Evolutionary conservation across 1,140 invertebrate genomes (phyloP).

Genomic region (Vollenhovia emeryi): DNA sequence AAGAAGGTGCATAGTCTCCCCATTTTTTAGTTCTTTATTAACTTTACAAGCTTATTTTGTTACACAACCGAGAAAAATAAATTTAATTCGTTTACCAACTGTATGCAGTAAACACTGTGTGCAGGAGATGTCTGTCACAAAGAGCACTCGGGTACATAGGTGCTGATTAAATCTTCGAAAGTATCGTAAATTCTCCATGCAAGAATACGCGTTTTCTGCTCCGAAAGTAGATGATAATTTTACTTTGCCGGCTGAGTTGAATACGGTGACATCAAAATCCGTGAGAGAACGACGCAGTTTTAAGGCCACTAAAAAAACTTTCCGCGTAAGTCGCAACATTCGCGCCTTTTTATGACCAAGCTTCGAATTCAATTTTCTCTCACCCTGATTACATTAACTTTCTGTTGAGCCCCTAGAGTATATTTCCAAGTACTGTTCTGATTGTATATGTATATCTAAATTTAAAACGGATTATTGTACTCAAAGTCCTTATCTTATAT

Average conservation of each 20-base stretch:
- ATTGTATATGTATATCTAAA: not conserved
- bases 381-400: constrained; percentile 5
- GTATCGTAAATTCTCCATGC: constrained; percentile 76
- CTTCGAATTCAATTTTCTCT: constrained; percentile 39
- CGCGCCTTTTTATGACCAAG: constrained; percentile 15
- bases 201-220: constrained; percentile 64
- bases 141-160: not conserved
- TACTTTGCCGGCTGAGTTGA: constrained; percentile 30
- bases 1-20: not conserved
- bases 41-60: not conserved
- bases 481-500: not conserved
- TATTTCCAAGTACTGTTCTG: not conserved
- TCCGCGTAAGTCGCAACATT: constrained; percentile 20
- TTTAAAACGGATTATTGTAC: constrained; percentile 1
- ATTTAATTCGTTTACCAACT: constrained; percentile 42
- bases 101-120: not conserved
- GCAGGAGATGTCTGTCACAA: not conserved
- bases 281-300: constrained; percentile 14
- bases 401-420: not conserved
- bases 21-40: not conserved
- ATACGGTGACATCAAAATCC: constrained; percentile 10
- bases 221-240: constrained; percentile 79
- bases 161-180: constrained; percentile 66
- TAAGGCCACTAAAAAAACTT: constrained; percentile 35
- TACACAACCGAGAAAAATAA: constrained; percentile 21